Evolutionary conservation across 2,797 vertebrate species (phyloP), one percentile per base, ranked within the genome.

Genomic region (Enteromius unitaeniatus): DNA sequence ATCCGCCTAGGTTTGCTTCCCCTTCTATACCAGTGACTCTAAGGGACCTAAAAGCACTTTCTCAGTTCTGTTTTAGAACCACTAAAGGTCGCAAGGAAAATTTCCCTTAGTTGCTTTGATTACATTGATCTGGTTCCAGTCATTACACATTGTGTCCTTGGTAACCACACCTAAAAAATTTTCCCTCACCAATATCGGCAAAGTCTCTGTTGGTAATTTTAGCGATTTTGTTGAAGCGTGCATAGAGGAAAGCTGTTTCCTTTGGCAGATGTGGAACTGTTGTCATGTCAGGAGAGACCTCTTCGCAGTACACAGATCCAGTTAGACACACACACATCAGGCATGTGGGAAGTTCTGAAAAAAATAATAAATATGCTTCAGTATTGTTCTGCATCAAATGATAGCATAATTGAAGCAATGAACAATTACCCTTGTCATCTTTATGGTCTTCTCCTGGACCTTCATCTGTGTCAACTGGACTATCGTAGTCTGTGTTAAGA

Each of bases 291-390:
- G 96, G 96, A 8, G 76, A 86, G 67, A 95, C 90, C 86, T 99
- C 97, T 92, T 99, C 97, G 19, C 97, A 99, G 91, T 99, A 98
- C 49, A 99, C 97, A 0, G 97, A 99, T 45, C 96, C 96, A 28
- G 93, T 96, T 88, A 99, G 92, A 89, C 98, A 99, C 37, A 97
- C 97, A 53, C 97, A 99, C 74, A 97, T 87, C 85, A 99, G 92
- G 81, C 97, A 99, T 1, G 97, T 99, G 3, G 97, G 97, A 90
- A 98, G 89, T 89, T 96, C 97, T 99, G 93, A 85, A 93, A 91
- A 72, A 34, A 65, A 78, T 10, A 17, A 4, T 45, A 42, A 14
- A 77, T 19, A 62, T 67, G 23, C 15, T 68, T 75, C 42, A 55
- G 73, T 53, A 8, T 64, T 37, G 83, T 76, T 78, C 68, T 23